Evolutionary conservation across 2,888 invertebrate genomes (phyloP).

Genomic region (Chymomyza amoena): DNA sequence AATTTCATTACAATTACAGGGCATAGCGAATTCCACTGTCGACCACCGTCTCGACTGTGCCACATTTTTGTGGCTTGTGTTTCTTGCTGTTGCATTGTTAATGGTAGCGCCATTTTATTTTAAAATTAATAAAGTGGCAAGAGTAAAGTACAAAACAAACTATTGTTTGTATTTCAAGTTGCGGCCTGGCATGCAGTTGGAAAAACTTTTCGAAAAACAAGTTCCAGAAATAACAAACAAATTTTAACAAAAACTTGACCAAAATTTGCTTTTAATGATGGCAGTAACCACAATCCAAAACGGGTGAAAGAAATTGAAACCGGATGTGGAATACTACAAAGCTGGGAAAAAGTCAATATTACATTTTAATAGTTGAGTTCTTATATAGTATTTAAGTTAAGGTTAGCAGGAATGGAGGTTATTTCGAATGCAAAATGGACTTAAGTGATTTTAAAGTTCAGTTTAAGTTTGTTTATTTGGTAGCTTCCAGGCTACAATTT

Average conservation of each 20-base stretch:
- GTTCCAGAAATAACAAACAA: conserved; percentile 1
- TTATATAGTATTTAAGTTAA: not conserved
- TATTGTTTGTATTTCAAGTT: conserved; percentile 6
- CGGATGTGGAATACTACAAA: not conserved
- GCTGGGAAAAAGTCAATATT: not conserved
- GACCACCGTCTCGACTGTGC: conserved; percentile 4
- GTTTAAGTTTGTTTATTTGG: no score
- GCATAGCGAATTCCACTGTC: not conserved
- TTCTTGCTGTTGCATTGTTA: conserved; percentile 50
- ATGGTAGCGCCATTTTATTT: conserved; percentile 65
- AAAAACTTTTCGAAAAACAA: not conserved
- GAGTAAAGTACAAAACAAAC: conserved; percentile 38
- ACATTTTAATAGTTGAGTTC: not conserved
- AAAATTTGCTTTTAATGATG: not conserved
- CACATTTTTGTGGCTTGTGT: conserved; percentile 13
- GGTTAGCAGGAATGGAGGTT: no score
- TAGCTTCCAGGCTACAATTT: no score
- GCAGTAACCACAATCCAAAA: not conserved
- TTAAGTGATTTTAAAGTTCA: no score
- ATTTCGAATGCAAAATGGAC: no score
- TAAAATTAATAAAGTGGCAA: conserved; percentile 65
- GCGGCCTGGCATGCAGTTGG: not conserved
- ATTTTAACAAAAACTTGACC: conserved; percentile 6
- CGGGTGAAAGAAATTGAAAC: not conserved
- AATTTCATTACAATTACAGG: no score